Evolutionary conservation across 2,888 invertebrate species (phyloP).

Genomic region (Aphidius colemani): DNA sequence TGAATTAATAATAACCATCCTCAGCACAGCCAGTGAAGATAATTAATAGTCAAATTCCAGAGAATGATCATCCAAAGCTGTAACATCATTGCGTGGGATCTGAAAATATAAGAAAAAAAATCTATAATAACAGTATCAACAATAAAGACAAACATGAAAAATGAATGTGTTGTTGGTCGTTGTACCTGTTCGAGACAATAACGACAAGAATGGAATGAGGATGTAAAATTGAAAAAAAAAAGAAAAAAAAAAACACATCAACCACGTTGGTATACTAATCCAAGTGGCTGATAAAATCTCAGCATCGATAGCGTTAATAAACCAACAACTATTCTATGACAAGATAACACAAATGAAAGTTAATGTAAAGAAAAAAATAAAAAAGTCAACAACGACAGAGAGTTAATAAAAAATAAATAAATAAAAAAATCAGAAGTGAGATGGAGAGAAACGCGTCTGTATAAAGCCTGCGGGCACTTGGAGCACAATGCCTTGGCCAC

Average conservation of each 20-base stretch:
- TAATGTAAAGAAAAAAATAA: background rate
- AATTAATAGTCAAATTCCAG: conserved; percentile 9
- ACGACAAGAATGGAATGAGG: conserved; percentile 24
- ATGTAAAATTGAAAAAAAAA: conserved; percentile 33
- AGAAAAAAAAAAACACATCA: conserved; percentile 34
- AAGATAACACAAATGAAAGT: conserved; percentile 32
- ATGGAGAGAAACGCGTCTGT: conserved; percentile 9
- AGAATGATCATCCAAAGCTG: conserved; percentile 2
- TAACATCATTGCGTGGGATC: conserved; percentile 5
- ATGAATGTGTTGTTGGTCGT: conserved; percentile 10
- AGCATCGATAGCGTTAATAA: conserved; percentile 55
- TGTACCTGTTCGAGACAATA: conserved; percentile 4
- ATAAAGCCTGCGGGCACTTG: conserved; percentile 39
- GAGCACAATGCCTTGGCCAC: conserved; percentile 44
- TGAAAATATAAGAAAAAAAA: background rate
- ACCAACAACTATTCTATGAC: conserved; percentile 47
- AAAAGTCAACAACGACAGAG: background rate
- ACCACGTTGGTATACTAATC: conserved; percentile 43
- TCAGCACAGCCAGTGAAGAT: conserved; percentile 25
- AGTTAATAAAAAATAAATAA: conserved; percentile 5
- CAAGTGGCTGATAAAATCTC: conserved; percentile 50
- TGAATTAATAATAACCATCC: conserved; percentile 11
- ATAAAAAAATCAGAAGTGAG: conserved; percentile 4
- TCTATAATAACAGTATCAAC: too few species aligned
- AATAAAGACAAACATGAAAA: background rate